Conservation (phyloP, 2,888 invertebrate genomes). For the Rugalucina vietnamica region DNA sequence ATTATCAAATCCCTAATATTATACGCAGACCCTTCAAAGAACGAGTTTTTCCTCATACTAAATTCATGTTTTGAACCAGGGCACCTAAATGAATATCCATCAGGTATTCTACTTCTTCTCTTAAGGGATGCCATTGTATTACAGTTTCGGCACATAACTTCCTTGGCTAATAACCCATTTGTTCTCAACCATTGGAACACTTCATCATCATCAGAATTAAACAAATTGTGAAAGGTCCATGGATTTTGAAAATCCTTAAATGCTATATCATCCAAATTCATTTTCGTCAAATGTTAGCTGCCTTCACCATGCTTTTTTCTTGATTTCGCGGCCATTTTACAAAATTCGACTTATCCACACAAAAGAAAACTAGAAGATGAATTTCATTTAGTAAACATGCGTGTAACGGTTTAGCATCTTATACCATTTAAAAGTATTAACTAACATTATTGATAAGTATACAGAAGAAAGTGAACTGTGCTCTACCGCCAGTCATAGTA, state of each 20-base stretch:
- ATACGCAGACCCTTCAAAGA: slow-evolving; percentile 16
- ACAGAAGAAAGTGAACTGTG: no score
- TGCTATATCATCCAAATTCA: not conserved
- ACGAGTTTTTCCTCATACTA: slow-evolving; percentile 21
- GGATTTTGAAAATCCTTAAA: slow-evolving; percentile 21
- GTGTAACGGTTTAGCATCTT: no score
- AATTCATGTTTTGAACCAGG: slow-evolving; percentile 5
- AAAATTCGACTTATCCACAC: no score
- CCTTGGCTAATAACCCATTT: not conserved
- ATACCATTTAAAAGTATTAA: no score
- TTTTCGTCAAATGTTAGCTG: not conserved
- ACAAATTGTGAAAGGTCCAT: slow-evolving; percentile 19
- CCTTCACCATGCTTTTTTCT: not conserved
- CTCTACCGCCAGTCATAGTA: no score
- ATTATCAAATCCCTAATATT: slow-evolving; percentile 1
- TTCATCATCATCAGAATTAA: not conserved
- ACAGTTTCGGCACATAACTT: not conserved
- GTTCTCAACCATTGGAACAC: not conserved
- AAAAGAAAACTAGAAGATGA: no score
- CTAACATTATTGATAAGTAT: no score
- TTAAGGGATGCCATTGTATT: not conserved
- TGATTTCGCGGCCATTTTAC: no score
- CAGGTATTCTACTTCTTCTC: not conserved
- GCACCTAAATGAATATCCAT: not conserved
- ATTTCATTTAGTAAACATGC: no score